Evolutionary conservation across 2,113 vertebrate genomes (phyloP).

Genomic region (Ailuropoda melanoleuca): DNA sequence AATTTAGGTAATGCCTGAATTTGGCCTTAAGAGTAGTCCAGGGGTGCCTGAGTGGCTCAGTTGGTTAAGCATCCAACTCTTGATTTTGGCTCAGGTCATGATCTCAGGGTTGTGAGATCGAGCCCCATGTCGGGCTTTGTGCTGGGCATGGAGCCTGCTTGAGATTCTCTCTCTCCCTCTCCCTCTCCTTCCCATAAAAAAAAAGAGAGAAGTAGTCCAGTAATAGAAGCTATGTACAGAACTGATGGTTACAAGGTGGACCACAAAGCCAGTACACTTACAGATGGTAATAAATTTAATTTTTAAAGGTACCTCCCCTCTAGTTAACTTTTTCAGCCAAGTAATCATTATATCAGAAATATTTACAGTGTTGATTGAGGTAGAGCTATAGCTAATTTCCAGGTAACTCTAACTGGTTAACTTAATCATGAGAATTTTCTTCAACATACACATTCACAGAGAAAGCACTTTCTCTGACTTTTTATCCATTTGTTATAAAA

Average conservation of each 20-base stretch:
- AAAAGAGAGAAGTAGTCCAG: background rate
- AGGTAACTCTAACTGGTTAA: background rate
- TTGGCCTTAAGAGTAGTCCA: background rate
- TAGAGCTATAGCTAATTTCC: background rate
- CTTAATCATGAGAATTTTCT: slow-evolving; percentile 7
- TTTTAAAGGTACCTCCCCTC: background rate
- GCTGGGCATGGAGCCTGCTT: background rate
- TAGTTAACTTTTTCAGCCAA: background rate
- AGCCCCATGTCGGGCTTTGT: background rate
- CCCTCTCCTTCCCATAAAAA: no score
- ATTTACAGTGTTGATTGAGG: background rate
- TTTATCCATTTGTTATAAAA: background rate
- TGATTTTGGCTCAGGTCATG: background rate
- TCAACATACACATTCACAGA: background rate
- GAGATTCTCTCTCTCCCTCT: background rate
- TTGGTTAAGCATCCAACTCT: background rate
- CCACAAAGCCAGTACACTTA: background rate
- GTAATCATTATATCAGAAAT: background rate
- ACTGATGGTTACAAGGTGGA: background rate
- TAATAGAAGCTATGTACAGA: background rate
- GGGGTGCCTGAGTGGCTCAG: background rate
- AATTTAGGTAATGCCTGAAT: background rate
- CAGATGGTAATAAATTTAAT: background rate
- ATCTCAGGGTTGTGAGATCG: background rate
- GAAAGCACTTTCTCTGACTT: background rate